A percentile compares a stretch with the other conserved stretches of the same genome.
Evolutionary conservation across 1,140 invertebrate species (phyloP).

Genomic region (Monochamus saltuarius): DNA sequence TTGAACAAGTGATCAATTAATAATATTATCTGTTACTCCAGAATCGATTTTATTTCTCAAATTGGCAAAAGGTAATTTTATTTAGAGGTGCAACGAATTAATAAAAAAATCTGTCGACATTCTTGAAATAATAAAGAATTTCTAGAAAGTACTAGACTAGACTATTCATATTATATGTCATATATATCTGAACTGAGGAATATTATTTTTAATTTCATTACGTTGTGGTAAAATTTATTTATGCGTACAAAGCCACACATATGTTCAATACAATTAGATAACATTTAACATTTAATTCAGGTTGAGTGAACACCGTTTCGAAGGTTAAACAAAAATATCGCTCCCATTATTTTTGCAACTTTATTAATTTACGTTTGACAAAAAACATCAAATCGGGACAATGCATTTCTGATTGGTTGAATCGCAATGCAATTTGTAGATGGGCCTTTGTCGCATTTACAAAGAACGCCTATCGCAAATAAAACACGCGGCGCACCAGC

Average conservation of each 20-base stretch:
- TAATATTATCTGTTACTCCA: too few relatives aligned
- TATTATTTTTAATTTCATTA: too few relatives aligned
- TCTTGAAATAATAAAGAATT: too few relatives aligned
- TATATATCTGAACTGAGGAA: too few relatives aligned
- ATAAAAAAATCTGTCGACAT: too few relatives aligned
- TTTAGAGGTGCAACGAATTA: too few relatives aligned
- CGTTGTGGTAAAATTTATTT: too few relatives aligned
- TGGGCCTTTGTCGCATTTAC: conserved; percentile 44
- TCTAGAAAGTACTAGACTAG: too few relatives aligned
- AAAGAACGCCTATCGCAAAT: conserved; percentile 47
- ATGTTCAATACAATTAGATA: conserved; percentile 27
- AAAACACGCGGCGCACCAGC: conserved; percentile 43
- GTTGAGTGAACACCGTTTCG: conserved; percentile 33
- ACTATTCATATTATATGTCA: too few relatives aligned
- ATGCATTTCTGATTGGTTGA: conserved; percentile 53
- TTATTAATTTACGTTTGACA: conserved; percentile 45
- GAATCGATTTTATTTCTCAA: too few relatives aligned
- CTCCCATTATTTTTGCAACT: conserved; percentile 40
- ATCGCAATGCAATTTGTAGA: conserved; percentile 54
- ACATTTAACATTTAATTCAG: conserved; percentile 36
- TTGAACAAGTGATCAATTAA: too few relatives aligned
- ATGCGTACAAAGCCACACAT: conserved; percentile 14
- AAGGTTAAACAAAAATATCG: conserved; percentile 42
- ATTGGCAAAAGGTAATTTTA: too few relatives aligned
- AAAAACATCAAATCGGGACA: conserved; percentile 46